Base-by-base conservation (phyloP, 2,113 vertebrate genomes). In the Xiphorhynchus elegans region DNA sequence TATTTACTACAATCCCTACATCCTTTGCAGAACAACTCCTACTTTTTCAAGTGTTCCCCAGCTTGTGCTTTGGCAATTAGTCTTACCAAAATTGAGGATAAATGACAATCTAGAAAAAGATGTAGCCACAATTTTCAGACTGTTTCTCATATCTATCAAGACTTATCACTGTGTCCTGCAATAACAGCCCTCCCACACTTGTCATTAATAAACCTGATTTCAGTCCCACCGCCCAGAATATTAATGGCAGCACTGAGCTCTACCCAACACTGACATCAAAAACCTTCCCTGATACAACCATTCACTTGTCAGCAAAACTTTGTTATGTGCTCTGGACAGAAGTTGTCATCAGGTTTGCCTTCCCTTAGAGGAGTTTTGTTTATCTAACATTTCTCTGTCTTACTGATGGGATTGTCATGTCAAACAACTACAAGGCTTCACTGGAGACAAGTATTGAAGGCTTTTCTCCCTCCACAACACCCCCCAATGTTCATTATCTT, bases 81-180 rank as follows among this genome's bases (percentile, higher is more conserved):
- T 60, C 76, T 73, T 60, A 14, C 14, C 49, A 69, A 75, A 89
- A 46, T 1, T 55, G 9, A 84, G 7, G 20, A 8, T 14, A 7
- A 39, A 4, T 16, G 8, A 2, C 49, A 29, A 25, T 31, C 24
- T 56, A 66, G 46, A 46, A 53, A n/a, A 64, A 44, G 6, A 40
- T 4, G 10, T 3, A 64, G 6, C 15, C 26, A 49, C 49, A 15
- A 16, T 67, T 91, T 92, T 28, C 14, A 42, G 5, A 18, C 12
- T 6, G 0, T 39, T 44, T 88, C 37, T 73, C 44, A n/a, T 8
- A 15, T 55, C 56, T 55, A 2, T 26, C 60, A 19, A 55, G 17
- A 44, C 12, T 42, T 55, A 18, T 8, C 20, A 5, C 25, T 53
- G 1, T 31, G 5, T 52, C n/a, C 63, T 0, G 0, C 9, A 56